Evolutionary conservation across 64 coral and sea anemone genomes (phyloP).

Genomic region (Pocillopora damicornis): DNA sequence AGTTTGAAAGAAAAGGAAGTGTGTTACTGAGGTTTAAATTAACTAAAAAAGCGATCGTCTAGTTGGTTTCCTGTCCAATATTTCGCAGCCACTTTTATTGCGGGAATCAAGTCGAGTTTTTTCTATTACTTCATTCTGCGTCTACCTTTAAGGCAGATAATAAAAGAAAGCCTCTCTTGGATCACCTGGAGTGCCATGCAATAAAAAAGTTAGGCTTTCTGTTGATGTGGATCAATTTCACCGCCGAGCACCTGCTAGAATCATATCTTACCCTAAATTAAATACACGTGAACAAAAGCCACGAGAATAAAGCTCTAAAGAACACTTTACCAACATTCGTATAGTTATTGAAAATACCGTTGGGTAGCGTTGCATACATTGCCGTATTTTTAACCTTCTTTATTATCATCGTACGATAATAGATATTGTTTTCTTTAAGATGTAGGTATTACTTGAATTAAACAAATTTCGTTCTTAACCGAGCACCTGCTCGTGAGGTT

Average conservation of each 20-base stretch:
- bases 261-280: conserved; percentile 15
- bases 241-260: conserved; percentile 24
- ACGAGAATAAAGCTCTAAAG: neutral
- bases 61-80: neutral
- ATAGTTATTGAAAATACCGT: conserved; percentile 16
- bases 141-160: neutral
- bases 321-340: conserved; percentile 7
- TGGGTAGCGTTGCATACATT: conserved; percentile 8
- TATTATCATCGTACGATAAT: conserved; percentile 5
- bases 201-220: conserved; percentile 25
- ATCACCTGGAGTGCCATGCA: conserved; percentile 26
- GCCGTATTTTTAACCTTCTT: conserved; percentile 5
- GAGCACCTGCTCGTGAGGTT: neutral
- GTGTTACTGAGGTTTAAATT: neutral
- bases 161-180: conserved; percentile 20
- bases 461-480: conserved; percentile 16
- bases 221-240: conserved; percentile 8
- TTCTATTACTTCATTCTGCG: neutral
- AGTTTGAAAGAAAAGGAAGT: conserved; percentile 1
- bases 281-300: conserved; percentile 12
- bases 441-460: conserved; percentile 8
- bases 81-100: neutral
- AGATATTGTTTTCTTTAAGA: neutral
- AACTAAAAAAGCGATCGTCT: neutral
- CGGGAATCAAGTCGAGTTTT: neutral